A percentile compares a stretch with the other conserved stretches of the same genome.
These are phyloP conservation scores for Ormyrus labotus DNA, from an alignment of 2,888 invertebrate species.

Conservation along the genomic window DNA sequence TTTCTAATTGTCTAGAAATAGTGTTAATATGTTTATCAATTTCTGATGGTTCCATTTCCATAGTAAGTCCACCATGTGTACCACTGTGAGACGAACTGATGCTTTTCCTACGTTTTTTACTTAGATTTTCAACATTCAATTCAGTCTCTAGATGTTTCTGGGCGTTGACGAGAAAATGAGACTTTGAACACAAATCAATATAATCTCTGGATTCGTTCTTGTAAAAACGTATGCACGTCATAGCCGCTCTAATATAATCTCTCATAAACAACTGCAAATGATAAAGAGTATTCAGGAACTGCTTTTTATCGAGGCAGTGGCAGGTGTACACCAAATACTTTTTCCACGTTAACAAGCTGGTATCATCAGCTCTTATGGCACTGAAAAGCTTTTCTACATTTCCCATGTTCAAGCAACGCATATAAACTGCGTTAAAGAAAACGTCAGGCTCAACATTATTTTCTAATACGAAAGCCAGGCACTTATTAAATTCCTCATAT, in stretches of 20 bases:
- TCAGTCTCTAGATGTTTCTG: constrained; percentile 82
- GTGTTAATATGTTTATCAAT: constrained; percentile 88
- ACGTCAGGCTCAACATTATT: constrained; percentile 83
- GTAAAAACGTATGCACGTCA: constrained; percentile 88
- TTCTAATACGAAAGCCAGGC: constrained; percentile 83
- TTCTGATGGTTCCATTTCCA: constrained; percentile 84
- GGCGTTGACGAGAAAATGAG: constrained; percentile 79
- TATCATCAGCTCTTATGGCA: constrained; percentile 82
- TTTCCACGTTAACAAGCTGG: constrained; percentile 83
- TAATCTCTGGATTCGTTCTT: constrained; percentile 80
- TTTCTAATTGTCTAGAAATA: constrained; percentile 88
- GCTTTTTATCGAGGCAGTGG: constrained; percentile 83
- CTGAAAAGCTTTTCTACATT: constrained; percentile 80
- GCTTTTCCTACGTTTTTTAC: constrained; percentile 64
- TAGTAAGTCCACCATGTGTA: constrained; percentile 76
- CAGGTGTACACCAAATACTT: constrained; percentile 84
- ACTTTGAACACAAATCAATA: constrained; percentile 77
- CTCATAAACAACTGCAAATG: constrained; percentile 84
- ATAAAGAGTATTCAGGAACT: constrained; percentile 84
- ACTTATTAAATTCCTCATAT: constrained; percentile 83
- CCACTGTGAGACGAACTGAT: constrained; percentile 57
- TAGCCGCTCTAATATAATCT: constrained; percentile 86
- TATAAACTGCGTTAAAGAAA: constrained; percentile 85
- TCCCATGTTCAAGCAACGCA: constrained; percentile 83
- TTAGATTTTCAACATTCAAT: constrained; percentile 68